A percentile compares a stretch with the other conserved stretches of the same genome.
Conservation (phyloP, 2,797 vertebrate genomes). For the Lepus oiostolus region DNA sequence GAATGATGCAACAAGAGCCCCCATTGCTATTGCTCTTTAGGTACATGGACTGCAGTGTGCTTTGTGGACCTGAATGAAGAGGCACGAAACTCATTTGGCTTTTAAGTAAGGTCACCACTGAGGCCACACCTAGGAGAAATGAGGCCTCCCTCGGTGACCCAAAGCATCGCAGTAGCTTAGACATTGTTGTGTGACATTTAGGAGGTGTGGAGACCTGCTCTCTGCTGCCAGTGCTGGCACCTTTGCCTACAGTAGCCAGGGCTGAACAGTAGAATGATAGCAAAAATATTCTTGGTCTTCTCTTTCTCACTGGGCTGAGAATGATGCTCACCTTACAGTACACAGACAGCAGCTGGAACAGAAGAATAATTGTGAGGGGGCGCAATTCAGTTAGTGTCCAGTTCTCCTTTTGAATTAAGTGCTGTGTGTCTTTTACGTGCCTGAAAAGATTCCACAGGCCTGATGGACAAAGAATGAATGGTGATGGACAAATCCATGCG, state of each 20-base stretch:
- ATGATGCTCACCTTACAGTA: neutral
- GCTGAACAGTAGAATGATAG: neutral
- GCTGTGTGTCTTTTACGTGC: neutral
- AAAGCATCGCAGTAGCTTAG: neutral
- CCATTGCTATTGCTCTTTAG: neutral
- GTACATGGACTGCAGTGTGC: neutral
- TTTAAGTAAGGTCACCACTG: neutral
- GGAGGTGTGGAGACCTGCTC: neutral
- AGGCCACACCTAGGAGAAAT: neutral
- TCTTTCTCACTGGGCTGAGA: constrained; percentile 3
- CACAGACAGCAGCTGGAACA: neutral
- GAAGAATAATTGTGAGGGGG: neutral
- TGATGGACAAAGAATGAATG: neutral
- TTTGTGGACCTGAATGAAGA: neutral
- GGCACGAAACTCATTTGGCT: neutral
- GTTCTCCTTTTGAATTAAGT: neutral
- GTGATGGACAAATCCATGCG: neutral
- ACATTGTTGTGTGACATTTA: fast-evolving
- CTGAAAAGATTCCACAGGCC: neutral
- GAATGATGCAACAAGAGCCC: neutral
- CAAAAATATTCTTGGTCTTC: neutral
- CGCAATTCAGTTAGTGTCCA: neutral
- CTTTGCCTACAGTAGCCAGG: no score
- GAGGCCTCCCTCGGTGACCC: neutral
- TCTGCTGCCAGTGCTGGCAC: fast-evolving